These are phyloP conservation scores for Drosophila nannoptera DNA, from an alignment of 1,140 invertebrate genomes.

Conservation along the genomic window DNA sequence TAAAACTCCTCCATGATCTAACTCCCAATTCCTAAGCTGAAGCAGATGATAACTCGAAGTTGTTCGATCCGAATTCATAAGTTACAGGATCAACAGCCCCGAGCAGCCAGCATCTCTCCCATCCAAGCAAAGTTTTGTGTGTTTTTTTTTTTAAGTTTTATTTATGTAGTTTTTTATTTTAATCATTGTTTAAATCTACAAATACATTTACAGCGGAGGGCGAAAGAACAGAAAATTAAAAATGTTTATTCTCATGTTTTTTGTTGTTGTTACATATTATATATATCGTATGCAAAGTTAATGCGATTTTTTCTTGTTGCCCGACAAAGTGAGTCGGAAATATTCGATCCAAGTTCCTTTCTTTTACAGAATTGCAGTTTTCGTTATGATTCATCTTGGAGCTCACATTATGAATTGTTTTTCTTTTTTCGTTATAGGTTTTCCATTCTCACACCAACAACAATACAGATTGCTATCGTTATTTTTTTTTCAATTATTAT, in stretches of 20 bases:
- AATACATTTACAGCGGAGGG: constrained; percentile 79
- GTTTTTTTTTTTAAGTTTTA: constrained; percentile 75
- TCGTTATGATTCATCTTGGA: constrained; percentile 73
- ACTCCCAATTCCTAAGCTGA: no score
- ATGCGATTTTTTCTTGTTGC: constrained; percentile 53
- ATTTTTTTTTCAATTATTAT: constrained; percentile 65
- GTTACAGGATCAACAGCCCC: no score
- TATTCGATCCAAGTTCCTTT: constrained; percentile 37
- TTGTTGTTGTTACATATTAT: constrained; percentile 64
- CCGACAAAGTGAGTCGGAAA: no score
- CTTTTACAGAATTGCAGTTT: constrained; percentile 62
- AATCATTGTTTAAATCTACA: constrained; percentile 79
- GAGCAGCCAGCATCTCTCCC: no score
- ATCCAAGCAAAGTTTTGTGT: no score
- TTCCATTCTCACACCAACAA: constrained; percentile 63
- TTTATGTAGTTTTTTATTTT: constrained; percentile 79
- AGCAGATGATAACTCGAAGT: no score
- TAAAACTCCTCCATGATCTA: no score
- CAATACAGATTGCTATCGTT: constrained; percentile 50
- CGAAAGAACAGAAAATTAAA: constrained; percentile 79
- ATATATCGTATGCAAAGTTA: constrained; percentile 66
- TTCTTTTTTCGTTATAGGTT: constrained; percentile 46
- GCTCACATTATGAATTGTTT: constrained; percentile 59
- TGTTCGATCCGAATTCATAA: no score
- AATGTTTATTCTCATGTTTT: constrained; percentile 73